Conservation (phyloP, 1,140 invertebrate species). For the Ceratosolen solmsi region DNA sequence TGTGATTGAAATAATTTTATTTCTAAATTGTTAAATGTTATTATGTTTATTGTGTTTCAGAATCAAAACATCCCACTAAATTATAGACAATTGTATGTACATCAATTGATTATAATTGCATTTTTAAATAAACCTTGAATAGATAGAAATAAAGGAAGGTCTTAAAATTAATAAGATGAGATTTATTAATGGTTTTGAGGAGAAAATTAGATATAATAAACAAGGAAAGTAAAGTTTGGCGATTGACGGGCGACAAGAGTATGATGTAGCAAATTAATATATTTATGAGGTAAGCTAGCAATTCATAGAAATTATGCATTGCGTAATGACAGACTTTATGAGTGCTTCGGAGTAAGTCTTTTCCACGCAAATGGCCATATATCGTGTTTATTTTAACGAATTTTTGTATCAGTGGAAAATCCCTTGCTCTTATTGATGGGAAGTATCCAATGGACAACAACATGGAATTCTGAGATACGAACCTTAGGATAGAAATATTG, state of each 20-base stretch:
- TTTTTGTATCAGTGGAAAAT: conserved; percentile 14
- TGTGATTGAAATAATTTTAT: no score
- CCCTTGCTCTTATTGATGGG: background rate
- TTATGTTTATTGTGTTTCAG: no score
- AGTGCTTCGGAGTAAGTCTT: background rate
- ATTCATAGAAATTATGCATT: background rate
- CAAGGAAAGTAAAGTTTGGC: background rate
- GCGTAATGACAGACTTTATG: background rate
- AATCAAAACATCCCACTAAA: no score
- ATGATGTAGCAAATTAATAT: background rate
- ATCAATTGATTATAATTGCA: no score
- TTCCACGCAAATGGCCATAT: background rate
- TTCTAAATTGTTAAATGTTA: no score
- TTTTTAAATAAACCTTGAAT: no score
- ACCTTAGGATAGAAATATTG: conserved; percentile 36
- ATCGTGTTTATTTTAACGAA: conserved; percentile 18
- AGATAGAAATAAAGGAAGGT: background rate
- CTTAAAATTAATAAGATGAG: background rate
- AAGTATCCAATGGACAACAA: background rate
- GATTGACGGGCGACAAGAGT: background rate
- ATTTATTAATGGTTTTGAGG: background rate
- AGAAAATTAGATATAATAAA: background rate
- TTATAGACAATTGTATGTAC: no score
- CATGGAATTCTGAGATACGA: background rate
- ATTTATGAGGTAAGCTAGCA: background rate